Percentiles rank a stretch among this genome's conserved stretches.
phyloP scores from a whole-genome alignment of 2,113 vertebrate species.

The Anhinga anhinga region DNA sequence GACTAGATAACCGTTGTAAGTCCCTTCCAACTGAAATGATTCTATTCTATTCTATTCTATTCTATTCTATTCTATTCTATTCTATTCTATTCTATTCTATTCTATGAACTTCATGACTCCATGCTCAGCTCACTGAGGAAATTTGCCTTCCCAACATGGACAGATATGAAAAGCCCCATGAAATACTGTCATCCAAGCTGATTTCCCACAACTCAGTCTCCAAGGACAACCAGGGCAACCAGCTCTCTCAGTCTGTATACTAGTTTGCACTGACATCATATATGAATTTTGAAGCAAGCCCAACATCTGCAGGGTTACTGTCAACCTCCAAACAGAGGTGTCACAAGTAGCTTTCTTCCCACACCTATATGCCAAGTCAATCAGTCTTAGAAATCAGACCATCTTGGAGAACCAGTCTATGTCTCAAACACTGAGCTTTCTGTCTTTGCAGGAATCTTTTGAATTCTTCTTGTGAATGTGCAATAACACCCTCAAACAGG shows the following conservation, averaged over 20 bases:
- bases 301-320: not conserved
- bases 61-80: not conserved
- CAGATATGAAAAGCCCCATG: not conserved
- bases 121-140: not conserved
- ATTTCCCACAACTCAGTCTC: not conserved
- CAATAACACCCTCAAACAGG: not conserved
- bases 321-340: not conserved
- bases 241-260: not conserved
- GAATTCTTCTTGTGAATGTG: not conserved
- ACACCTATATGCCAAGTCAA: not conserved
- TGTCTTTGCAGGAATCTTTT: not conserved
- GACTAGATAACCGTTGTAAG: not conserved
- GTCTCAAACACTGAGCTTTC: not conserved
- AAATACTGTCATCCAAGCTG: not conserved
- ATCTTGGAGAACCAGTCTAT: not conserved
- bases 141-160: not conserved
- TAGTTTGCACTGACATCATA: not conserved
- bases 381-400: not conserved
- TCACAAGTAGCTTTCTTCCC: not conserved
- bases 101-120: not conserved
- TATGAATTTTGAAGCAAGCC: not conserved
- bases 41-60: not conserved
- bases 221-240: not conserved
- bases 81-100: not conserved
- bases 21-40: not conserved